phyloP scores from a whole-genome alignment of 1,140 invertebrate species.

The Cataglyphis hispanica region DNA sequence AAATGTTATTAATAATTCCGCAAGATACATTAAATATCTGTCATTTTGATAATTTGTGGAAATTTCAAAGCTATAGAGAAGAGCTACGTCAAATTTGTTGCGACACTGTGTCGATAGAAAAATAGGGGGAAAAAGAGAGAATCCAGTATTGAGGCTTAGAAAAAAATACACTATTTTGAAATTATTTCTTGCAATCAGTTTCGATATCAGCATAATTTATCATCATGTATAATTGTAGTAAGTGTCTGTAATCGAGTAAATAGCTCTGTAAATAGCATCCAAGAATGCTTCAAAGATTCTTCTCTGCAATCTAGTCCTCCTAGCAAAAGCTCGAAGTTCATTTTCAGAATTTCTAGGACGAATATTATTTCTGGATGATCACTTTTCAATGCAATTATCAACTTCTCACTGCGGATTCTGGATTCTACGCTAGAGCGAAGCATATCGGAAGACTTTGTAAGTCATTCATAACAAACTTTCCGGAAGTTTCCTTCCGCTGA shows the following conservation, averaged over 20 bases:
- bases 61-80: not conserved
- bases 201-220: not conserved
- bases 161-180: not conserved
- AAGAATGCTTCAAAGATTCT: not conserved
- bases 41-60: not conserved
- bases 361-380: slow-evolving; percentile 49
- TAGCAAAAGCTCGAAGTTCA: not conserved
- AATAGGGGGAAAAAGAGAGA: no score
- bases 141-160: no score
- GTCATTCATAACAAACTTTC: slow-evolving; percentile 36
- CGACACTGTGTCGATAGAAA: no score
- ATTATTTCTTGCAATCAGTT: not conserved
- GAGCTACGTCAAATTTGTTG: no score
- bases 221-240: not conserved
- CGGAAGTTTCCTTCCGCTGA: slow-evolving; percentile 33
- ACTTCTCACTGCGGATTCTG: slow-evolving; percentile 14
- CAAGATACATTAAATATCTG: not conserved
- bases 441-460: slow-evolving; percentile 12
- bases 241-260: not conserved
- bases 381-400: slow-evolving; percentile 38
- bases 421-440: slow-evolving; percentile 7
- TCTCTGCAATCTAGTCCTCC: not conserved
- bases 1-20: not conserved
- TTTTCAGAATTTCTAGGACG: not conserved
- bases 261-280: not conserved